A percentile compares a stretch with the other conserved stretches of the same genome.
phyloP scores from a whole-genome alignment of 2,888 invertebrate genomes.

The Drosophila kanekoi region DNA sequence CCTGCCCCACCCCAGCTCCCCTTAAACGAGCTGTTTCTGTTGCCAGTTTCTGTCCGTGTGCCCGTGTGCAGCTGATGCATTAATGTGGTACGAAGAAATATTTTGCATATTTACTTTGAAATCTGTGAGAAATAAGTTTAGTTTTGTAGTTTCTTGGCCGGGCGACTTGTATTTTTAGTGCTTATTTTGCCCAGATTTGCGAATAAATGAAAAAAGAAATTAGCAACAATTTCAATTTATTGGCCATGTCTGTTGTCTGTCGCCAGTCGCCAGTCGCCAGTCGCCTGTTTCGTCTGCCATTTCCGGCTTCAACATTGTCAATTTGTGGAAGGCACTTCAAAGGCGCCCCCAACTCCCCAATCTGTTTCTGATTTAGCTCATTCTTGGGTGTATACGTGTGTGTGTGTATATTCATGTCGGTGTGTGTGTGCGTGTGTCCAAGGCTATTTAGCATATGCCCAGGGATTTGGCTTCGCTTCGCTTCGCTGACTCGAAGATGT shows the following conservation, averaged over 20 bases:
- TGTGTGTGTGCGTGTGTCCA: conserved; percentile 28
- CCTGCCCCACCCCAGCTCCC: not conserved
- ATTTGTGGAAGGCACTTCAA: conserved; percentile 64
- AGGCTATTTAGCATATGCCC: conserved; percentile 61
- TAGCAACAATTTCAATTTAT: conserved; percentile 73
- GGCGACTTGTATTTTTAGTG: not conserved
- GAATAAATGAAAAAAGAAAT: conserved; percentile 25
- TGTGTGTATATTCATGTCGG: too few species aligned
- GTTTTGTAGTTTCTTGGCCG: conserved; percentile 22
- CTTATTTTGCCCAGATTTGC: conserved; percentile 15
- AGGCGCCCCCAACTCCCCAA: conserved; percentile 42
- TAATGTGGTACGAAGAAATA: conserved; percentile 77
- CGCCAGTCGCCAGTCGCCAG: conserved; percentile 14
- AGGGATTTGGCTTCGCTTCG: conserved; percentile 47
- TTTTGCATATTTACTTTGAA: conserved; percentile 79
- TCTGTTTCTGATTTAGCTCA: conserved; percentile 51
- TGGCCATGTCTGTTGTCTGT: conserved; percentile 43
- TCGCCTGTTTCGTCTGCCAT: conserved; percentile 51
- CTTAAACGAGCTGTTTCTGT: too few species aligned
- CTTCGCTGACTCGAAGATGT: conserved; percentile 50
- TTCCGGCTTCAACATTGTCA: conserved; percentile 64
- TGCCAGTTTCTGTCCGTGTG: conserved; percentile 9
- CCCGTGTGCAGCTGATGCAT: conserved; percentile 59
- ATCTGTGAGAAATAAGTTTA: conserved; percentile 69
- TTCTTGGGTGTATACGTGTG: not conserved